Base-by-base conservation (phyloP, 1,140 invertebrate genomes). In the Drosophila obscura region DNA sequence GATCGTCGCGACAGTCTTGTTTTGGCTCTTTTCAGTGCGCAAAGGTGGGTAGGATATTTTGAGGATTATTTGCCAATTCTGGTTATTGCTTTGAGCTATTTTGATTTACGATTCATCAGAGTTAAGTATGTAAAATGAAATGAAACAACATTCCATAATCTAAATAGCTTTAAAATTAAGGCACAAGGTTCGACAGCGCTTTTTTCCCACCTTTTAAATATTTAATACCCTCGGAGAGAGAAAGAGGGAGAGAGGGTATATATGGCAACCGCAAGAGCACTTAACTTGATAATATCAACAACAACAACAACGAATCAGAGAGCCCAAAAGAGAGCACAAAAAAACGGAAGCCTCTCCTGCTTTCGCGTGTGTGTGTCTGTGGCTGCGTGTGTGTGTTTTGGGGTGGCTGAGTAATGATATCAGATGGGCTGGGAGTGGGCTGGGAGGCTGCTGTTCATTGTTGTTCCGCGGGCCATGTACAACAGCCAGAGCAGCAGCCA, bases 221-320 rank as follows among this genome's bases (percentile, higher is more conserved):
- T 7, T 8, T 0, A 31, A 31, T 31, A 31, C 28, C 6, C 31
- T 0, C 31, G 3, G 7, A 13, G 35, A n/a, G 63, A 22, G 31
- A 35, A 11, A 43, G 26, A 45, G 28, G 46, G n/a, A 51, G 35
- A 45, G 15, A 49, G 46, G 15, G 39, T 13, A 11, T 1, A 0
- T 11, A 9, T 35, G 51, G 19, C 35, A 88, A 83, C 83, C 83
- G 67, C 82, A 88, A 76, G 73, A 87, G 83, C 83, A 88, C 83
- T 87, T 88, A 76, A 88, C 83, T 87, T 87, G 83, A 87, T 87
- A 87, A 80, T 87, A 87, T 88, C 78, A 50, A 50, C 74, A 69
- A 53, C 11, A 39, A 39, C 35, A 39, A 5, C 35, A 39, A 39
- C 22, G 45, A 26, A 45, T 9, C 48, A 58, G 60, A 73, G 15